Percentiles rank a stretch among this genome's conserved stretches.
Conservation (phyloP, 2,113 vertebrate genomes). For the Eolophus roseicapilla region DNA sequence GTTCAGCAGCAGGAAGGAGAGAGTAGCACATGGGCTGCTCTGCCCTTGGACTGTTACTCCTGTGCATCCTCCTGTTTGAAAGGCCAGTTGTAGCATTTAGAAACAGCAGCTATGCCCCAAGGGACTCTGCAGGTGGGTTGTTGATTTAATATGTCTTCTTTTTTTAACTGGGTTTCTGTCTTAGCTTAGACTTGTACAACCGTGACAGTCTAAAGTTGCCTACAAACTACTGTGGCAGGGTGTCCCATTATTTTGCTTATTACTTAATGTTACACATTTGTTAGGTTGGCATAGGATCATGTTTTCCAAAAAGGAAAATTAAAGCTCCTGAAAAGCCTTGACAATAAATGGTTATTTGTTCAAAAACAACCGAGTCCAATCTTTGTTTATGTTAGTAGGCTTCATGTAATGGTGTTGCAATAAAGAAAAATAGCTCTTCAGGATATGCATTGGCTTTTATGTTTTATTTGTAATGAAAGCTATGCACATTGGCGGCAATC, state of each 20-base stretch:
- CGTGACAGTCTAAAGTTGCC: background rate
- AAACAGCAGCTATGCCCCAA: background rate
- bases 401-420: constrained; percentile 43
- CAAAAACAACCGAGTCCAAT: constrained; percentile 53
- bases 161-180: background rate
- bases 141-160: background rate
- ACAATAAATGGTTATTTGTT: constrained; percentile 66
- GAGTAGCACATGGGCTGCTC: background rate
- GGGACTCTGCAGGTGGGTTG: background rate
- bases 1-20: background rate
- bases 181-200: background rate
- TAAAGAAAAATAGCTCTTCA: constrained; percentile 57
- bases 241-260: constrained; percentile 37
- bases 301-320: constrained; percentile 57
- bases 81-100: background rate
- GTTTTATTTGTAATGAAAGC: constrained; percentile 59
- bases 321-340: constrained; percentile 50
- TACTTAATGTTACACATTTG: constrained; percentile 47
- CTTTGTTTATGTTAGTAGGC: constrained; percentile 59
- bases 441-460: constrained; percentile 8
- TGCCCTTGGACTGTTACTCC: background rate
- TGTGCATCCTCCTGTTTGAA: rapidly evolving
- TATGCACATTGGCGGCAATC: constrained; percentile 45
- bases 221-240: constrained; percentile 9
- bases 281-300: constrained; percentile 40